These are phyloP conservation scores for Apolygus lucorum DNA, from an alignment of 1,140 invertebrate species.

Conservation along the genomic window DNA sequence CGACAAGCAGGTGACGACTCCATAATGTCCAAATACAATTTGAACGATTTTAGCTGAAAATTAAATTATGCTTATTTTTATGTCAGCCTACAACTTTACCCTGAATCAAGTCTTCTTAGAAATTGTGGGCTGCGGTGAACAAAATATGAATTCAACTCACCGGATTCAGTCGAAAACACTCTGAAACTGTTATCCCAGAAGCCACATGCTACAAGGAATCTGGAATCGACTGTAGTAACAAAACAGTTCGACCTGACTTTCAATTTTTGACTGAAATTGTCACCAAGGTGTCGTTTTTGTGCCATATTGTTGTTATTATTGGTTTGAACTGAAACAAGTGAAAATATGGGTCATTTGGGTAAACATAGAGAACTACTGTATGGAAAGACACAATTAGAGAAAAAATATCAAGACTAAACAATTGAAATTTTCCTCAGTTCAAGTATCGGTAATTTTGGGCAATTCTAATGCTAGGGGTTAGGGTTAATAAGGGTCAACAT, in stretches of 20 bases:
- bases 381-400: not conserved
- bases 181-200: constrained; percentile 99
- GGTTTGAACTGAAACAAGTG: constrained; percentile 50
- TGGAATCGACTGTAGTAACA: constrained; percentile 92
- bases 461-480: too few relatives aligned
- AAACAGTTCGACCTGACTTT: constrained; percentile 90
- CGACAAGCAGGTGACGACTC: constrained; percentile 93
- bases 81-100: constrained; percentile 14
- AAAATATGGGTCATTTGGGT: not conserved
- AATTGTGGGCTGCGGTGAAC: too few relatives aligned
- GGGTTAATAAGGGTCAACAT: too few relatives aligned
- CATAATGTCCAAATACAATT: constrained; percentile 97
- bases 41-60: constrained; percentile 89
- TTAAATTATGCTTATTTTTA: constrained; percentile 21
- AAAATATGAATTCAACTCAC: constrained; percentile 42
- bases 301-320: constrained; percentile 52
- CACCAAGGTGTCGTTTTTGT: constrained; percentile 78
- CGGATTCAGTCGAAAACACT: constrained; percentile 93
- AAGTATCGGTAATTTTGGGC: too few relatives aligned
- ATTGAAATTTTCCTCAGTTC: not conserved
- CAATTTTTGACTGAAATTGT: constrained; percentile 93
- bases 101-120: constrained; percentile 21
- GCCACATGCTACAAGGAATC: constrained; percentile 94
- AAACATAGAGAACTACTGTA: constrained; percentile 11
- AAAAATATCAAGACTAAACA: not conserved